Evolutionary conservation across 2,113 vertebrate species (phyloP), one percentile per base, ranked within the genome.

Genomic region (Regulus satrapa): DNA sequence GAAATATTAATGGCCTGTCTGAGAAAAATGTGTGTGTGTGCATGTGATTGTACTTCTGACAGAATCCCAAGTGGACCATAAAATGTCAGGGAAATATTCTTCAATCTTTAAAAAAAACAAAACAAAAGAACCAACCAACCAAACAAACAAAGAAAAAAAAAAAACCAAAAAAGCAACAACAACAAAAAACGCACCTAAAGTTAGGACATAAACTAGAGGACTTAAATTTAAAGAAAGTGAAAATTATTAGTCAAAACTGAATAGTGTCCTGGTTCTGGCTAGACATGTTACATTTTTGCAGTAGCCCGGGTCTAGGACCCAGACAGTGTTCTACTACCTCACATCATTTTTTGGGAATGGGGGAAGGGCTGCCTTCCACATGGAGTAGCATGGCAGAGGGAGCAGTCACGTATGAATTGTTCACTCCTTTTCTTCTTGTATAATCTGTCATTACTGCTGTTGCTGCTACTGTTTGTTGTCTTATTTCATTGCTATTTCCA

Each of bases 361-460:
- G 15, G 10, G 9, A 52, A 67, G 11, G 6, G 6, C 6, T 52
- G 23, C 16, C 8, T 51, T 40, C 12, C 1, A 1, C 7, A 3
- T 14, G 12, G 7, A 55, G 12, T 15, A 63, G 8, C 9, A 6
- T 20, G 2, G 8, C 10, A 76, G 21, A 76, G 26, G 21, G 18
- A 76, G 14, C 23, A 45, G 26, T 59, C 23, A 24, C 0, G 0
- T n/a, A 11, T 14, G 10, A 67, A 51, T 59, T 1, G 2, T 29
- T 59, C 0, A 1, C 13, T 66, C 62, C 9, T n/a, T 66, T 58
- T 43, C 28, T 34, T 48, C 38, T 46, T 31, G 17, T 31, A 21
- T 12, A 26, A 18, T 54, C n/a, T 67, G 46, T 46, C 38, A 67
- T 81, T 61, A 40, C 1, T 18, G 21, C 34, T 34, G 29, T n/a